phyloP scores from a whole-genome alignment of 1,140 invertebrate species.

The Nephotettix cincticeps region DNA sequence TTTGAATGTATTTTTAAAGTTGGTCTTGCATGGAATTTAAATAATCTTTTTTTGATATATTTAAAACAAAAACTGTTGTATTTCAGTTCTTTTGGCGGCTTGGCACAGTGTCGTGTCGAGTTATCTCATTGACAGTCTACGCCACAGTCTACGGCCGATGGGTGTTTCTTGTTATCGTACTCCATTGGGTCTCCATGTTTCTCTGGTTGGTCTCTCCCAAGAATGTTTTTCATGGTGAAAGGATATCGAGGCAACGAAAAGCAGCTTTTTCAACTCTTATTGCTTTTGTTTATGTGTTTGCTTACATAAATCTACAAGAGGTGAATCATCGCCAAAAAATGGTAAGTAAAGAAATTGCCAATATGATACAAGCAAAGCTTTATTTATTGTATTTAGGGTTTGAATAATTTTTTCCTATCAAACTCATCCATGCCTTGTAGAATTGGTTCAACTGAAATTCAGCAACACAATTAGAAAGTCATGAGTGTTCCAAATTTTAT shows the following conservation, averaged over 20 bases:
- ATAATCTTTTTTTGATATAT: no score
- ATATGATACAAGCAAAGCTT: no score
- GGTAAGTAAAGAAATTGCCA: constrained; percentile 52
- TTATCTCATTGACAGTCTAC: constrained; percentile 80
- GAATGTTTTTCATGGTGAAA: constrained; percentile 79
- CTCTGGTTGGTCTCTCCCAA: constrained; percentile 83
- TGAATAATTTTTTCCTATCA: no score
- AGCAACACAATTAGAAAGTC: no score
- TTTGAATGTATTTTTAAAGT: no score
- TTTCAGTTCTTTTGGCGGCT: constrained; percentile 74
- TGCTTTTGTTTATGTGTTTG: constrained; percentile 85
- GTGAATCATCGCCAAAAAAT: constrained; percentile 77
- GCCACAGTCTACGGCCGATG: constrained; percentile 81
- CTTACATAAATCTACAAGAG: constrained; percentile 87
- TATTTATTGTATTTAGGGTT: no score
- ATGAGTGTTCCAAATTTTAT: no score
- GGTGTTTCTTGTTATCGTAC: constrained; percentile 73
- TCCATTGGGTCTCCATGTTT: constrained; percentile 79
- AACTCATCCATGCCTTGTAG: no score
- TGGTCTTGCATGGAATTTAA: no score
- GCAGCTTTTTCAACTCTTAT: constrained; percentile 69
- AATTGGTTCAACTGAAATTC: no score
- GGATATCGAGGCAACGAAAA: constrained; percentile 64
- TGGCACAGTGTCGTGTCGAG: constrained; percentile 81
- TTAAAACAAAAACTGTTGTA: no score